These are phyloP conservation scores for Clivina fossor DNA, from an alignment of 2,888 invertebrate species.

Conservation along the genomic window DNA sequence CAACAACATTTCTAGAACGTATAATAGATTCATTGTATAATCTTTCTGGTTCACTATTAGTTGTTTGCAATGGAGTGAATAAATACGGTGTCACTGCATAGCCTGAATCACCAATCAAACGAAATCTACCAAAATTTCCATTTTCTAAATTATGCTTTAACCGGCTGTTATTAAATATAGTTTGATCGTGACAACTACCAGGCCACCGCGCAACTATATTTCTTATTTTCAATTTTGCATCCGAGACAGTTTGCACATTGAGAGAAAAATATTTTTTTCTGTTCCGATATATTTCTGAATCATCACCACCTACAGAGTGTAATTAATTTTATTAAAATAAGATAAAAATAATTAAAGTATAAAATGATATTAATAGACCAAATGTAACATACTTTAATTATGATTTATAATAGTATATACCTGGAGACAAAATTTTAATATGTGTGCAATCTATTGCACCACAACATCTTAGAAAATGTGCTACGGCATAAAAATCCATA, in stretches of 20 bases:
- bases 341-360: too few species aligned
- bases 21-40: too few species aligned
- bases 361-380: too few species aligned
- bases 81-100: slow-evolving; percentile 2
- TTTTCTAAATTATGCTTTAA: slow-evolving; percentile 23
- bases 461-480: slow-evolving; percentile 26
- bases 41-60: too few species aligned
- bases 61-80: slow-evolving; percentile 3
- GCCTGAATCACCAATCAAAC: background rate
- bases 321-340: too few species aligned
- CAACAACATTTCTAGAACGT: too few species aligned
- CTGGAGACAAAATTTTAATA: background rate
- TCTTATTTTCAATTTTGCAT: slow-evolving; percentile 38
- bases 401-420: background rate
- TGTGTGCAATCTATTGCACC: slow-evolving; percentile 32
- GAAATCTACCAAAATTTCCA: slow-evolving; percentile 1
- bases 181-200: slow-evolving; percentile 40
- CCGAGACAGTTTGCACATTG: slow-evolving; percentile 42
- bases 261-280: slow-evolving; percentile 41
- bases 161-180: slow-evolving; percentile 31
- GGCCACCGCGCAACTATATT: slow-evolving; percentile 44
- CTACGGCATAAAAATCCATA: slow-evolving; percentile 31
- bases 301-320: slow-evolving; percentile 33
- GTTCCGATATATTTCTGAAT: slow-evolving; percentile 43
- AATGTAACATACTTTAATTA: too few species aligned